Conservation (phyloP, 2,888 invertebrate species). For the Xanthia togata region DNA sequence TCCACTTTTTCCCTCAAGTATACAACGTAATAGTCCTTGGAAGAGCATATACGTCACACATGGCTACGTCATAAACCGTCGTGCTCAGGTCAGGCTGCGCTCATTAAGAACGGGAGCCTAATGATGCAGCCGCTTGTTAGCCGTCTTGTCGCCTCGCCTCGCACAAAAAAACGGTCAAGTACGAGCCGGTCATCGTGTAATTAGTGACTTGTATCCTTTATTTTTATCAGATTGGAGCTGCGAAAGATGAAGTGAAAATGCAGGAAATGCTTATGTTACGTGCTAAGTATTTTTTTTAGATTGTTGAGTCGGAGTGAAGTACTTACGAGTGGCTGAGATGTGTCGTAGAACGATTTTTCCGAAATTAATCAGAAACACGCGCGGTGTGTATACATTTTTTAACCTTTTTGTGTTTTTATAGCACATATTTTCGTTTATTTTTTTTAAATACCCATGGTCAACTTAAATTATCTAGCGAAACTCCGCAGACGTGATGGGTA, state of each 20-base stretch:
- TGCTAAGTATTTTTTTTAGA: slow-evolving; percentile 25
- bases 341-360: slow-evolving; percentile 21
- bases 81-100: slow-evolving; percentile 68
- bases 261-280: slow-evolving; percentile 39
- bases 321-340: slow-evolving; percentile 21
- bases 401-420: neutral
- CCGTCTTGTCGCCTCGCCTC: slow-evolving; percentile 73
- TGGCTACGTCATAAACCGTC: slow-evolving; percentile 55
- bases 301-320: slow-evolving; percentile 15
- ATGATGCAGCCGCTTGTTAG: slow-evolving; percentile 84
- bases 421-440: neutral
- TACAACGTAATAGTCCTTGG: slow-evolving; percentile 32
- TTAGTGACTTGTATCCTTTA: slow-evolving; percentile 61
- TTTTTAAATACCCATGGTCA: too few species aligned
- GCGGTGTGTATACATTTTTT: neutral
- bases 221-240: slow-evolving; percentile 54
- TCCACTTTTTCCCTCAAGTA: slow-evolving; percentile 19
- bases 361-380: slow-evolving; percentile 27
- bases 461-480: too few species aligned
- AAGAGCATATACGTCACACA: slow-evolving; percentile 49
- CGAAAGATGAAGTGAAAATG: slow-evolving; percentile 42
- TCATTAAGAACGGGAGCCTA: slow-evolving; percentile 79
- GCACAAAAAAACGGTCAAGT: slow-evolving; percentile 68
- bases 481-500: too few species aligned
- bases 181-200: slow-evolving; percentile 59